Percentiles rank a stretch among this genome's conserved stretches.
Evolutionary conservation across 2,797 vertebrate genomes (phyloP).

Genomic region (Platalea minor): DNA sequence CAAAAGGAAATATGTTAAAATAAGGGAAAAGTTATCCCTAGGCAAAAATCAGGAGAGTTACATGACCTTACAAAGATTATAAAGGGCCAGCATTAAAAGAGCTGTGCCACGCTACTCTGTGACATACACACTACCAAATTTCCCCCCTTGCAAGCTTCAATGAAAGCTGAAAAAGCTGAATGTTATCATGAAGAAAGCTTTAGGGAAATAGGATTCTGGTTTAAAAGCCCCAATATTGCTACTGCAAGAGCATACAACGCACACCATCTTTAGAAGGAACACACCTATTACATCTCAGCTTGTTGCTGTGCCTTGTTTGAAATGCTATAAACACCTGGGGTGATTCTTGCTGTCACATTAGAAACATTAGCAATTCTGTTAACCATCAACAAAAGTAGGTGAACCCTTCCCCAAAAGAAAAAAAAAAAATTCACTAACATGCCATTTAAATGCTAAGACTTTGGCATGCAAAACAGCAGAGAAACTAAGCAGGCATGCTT

Average conservation of each 20-base stretch:
- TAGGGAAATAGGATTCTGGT: neutral
- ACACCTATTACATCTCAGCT: neutral
- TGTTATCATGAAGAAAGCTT: neutral
- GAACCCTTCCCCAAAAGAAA: neutral
- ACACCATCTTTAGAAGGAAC: neutral
- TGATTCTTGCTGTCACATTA: neutral
- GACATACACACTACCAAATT: constrained; percentile 16
- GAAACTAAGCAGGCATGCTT: neutral
- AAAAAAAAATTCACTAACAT: neutral
- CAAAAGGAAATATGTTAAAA: constrained; percentile 71
- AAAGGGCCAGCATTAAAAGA: constrained; percentile 68
- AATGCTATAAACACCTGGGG: neutral
- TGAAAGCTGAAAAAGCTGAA: constrained; percentile 54
- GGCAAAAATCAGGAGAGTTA: constrained; percentile 68
- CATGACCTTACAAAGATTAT: constrained; percentile 50
- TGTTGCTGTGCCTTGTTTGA: neutral
- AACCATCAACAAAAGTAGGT: neutral
- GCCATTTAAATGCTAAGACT: neutral
- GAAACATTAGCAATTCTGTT: neutral
- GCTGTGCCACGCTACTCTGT: neutral
- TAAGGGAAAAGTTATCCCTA: constrained; percentile 67
- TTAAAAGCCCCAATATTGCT: neutral
- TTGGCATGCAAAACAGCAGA: neutral
- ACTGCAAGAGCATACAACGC: neutral
- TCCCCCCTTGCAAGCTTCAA: neutral